Evolutionary conservation across 2,113 vertebrate genomes (phyloP), one percentile per base, ranked within the genome.

Genomic region (Cebidichthys violaceus): DNA sequence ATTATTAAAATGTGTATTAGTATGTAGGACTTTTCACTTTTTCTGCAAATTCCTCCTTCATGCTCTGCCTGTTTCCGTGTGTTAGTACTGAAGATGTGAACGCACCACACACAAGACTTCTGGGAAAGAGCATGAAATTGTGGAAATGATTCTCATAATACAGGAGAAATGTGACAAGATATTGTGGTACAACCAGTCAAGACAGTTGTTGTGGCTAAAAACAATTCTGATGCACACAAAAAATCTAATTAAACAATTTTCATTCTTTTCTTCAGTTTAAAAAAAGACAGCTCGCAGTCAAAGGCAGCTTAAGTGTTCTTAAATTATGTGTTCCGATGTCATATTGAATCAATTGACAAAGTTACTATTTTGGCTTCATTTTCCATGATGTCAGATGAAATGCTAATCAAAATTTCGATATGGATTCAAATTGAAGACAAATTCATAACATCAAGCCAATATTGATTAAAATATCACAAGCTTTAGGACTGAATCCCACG

Each of bases 401-500:
- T 27, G 13, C 5, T 61, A 15, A 54, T 29, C 39, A 8, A 66
- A 39, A 39, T 75, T 4, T 35, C 18, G 3, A 1, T 4, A 39
- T 66, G 61, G 33, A 66, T 66, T 55, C 17, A 78, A 73, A 73
- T 27, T 43, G 24, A 68, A 27, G 45, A 57, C 45, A 66, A 31
- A 68, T 57, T 65, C 15, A 45, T 70, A 5, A 45, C 11, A 39
- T 59, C 14, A 72, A 31, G 31, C 7, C 52, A n/a, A 20, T 75
- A 75, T 29, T 6, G n/a, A 45, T 47, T 9, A 55, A 29, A 61
- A 29, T 13, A 65, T 45, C 1, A 24, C 17, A 5, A 18, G 4
- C 17, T 69, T 6, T 39, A n/a, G 35, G 39, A 45, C 15, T 52
- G 10, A 69, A 47, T 68, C 18, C 27, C 7, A 17, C 2, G 17